Evolutionary conservation across 2,797 vertebrate genomes (phyloP).

Genomic region (Muscicapa striata): DNA sequence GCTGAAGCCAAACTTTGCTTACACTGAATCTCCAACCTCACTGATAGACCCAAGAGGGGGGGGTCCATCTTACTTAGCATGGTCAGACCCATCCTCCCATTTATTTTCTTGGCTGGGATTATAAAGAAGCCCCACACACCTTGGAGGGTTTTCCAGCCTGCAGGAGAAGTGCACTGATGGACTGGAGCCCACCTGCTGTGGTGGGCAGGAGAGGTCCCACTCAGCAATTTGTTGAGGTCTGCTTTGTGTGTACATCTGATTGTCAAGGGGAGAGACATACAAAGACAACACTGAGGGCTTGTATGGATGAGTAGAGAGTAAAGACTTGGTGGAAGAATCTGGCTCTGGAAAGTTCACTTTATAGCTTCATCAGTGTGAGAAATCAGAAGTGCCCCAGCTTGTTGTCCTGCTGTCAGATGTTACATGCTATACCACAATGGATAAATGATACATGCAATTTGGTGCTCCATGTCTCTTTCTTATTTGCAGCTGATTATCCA

Average conservation of each 20-base stretch:
- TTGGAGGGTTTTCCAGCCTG: neutral
- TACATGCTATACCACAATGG: neutral
- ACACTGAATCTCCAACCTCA: neutral
- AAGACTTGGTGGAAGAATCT: neutral
- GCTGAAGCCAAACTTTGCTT: neutral
- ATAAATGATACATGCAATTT: neutral
- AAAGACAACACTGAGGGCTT: neutral
- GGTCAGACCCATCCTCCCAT: neutral
- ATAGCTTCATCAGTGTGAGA: neutral
- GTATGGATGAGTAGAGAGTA: neutral
- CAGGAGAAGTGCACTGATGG: fast-evolving
- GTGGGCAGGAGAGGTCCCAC: neutral
- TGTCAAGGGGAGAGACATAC: neutral
- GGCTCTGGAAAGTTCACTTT: neutral
- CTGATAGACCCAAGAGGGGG: neutral
- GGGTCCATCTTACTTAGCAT: neutral
- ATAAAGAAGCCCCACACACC: too few species aligned
- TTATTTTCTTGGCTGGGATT: neutral
- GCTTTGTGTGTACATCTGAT: neutral
- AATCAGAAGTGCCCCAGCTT: neutral
- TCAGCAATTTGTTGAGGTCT: neutral
- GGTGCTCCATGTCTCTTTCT: neutral
- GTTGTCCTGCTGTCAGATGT: neutral
- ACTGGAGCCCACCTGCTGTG: neutral
- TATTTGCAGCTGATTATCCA: neutral